Percentiles rank a stretch among this genome's conserved stretches.
Conservation (phyloP, 2,113 vertebrate species). For the Ancistrus triradiatus region DNA sequence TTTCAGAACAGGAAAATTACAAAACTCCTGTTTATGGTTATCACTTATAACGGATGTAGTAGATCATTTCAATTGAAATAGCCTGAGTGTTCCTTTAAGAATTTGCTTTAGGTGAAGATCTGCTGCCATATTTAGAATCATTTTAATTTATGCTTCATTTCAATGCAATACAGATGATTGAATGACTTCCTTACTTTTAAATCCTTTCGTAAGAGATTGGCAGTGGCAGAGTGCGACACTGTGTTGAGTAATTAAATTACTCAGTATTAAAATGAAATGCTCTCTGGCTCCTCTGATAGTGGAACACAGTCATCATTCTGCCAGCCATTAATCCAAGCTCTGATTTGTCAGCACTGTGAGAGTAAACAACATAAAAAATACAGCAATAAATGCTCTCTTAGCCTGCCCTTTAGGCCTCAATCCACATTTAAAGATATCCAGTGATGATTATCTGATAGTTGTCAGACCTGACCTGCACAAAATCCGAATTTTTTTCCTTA, state of each 20-base stretch:
- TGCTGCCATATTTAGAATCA: too few species aligned
- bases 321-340: conserved; percentile 4
- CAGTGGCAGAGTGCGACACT: neutral
- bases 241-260: conserved; percentile 40
- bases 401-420: neutral
- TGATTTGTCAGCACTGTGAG: conserved; percentile 25
- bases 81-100: too few species aligned
- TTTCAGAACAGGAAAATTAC: too few species aligned
- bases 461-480: too few species aligned
- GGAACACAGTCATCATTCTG: conserved; percentile 19
- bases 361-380: conserved; percentile 33
- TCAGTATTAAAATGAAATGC: conserved; percentile 27
- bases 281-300: conserved; percentile 13
- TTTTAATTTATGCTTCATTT: conserved; percentile 13
- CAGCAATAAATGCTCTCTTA: neutral
- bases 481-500: too few species aligned
- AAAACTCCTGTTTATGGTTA: too few species aligned
- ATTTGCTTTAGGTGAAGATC: too few species aligned
- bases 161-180: neutral
- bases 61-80: too few species aligned
- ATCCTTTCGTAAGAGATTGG: neutral
- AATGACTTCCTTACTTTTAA: neutral
- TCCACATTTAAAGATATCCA: neutral
- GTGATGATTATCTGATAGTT: conserved; percentile 6
- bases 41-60: too few species aligned